Base-by-base conservation (phyloP, 35 echinoderm and acorn worm genomes). In the Heliocidaris erythrogramma region DNA sequence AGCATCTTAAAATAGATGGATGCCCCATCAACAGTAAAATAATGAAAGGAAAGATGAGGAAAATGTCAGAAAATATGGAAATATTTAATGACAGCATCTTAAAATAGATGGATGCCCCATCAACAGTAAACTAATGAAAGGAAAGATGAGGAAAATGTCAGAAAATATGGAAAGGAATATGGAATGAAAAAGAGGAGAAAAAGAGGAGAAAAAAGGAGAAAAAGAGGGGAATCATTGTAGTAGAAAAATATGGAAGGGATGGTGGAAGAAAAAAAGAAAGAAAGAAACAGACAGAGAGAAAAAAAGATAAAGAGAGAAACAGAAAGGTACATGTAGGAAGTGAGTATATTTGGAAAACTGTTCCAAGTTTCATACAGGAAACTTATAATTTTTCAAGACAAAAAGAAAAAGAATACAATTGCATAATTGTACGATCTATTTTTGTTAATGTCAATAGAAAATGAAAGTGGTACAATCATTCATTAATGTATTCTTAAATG, bases 231-330 rank as follows among this genome's bases (percentile, higher is more conserved):
- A 92, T 42, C 35, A 42, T 42, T 42, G 3, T 1, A 3, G 35
- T 42, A 3, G 1, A 42, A 42, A 42, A 42, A 42, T 42, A 42
- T 0, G 35, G 35, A 56, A 78, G 21, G 65, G 65, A 78, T n/a
- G 8, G 21, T 78, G 60, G 91, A 85, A 49, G 90, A 95, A 42
- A 90, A 91, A 88, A 95, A 50, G 94, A 90, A 91, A 92, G 53
- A 32, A 32, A 95, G 31, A 89, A 42, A 95, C 56, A 60, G 60
- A 47, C 7, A 94, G 56, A 94, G 93, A 60, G 90, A 47, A 16
- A 90, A 90, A 31, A 30, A 31, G 88, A 35, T 16, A 47, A 35
- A 31, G 14, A 90, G 27, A 90, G 35, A 92, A 52, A 92, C 31
- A 2, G 49, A 61, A 60, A 27, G 91, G 29, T n/a, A n/a, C n/a